Conservation (phyloP, 2,113 vertebrate genomes). For the Siniperca chuatsi region DNA sequence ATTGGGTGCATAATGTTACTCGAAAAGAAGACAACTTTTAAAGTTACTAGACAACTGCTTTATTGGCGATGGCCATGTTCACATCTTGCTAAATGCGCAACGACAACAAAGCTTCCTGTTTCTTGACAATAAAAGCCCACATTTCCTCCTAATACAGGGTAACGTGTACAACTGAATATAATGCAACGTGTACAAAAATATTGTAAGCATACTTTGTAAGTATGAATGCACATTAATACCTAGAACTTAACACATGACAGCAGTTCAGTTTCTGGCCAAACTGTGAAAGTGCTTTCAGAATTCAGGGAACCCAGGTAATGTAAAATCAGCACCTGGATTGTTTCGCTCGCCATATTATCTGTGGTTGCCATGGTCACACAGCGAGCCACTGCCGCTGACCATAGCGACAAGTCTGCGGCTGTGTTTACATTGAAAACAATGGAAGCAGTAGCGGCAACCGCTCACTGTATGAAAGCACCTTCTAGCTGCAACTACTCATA, state of each 20-base stretch:
- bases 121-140: background rate
- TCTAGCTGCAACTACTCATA: background rate
- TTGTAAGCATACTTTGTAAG: too few relatives aligned
- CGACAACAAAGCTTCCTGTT: background rate
- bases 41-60: background rate
- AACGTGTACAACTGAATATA: background rate
- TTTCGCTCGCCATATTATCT: background rate
- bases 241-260: background rate
- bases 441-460: background rate
- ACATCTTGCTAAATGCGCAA: background rate
- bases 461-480: background rate
- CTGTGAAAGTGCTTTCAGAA: background rate
- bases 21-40: background rate
- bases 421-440: conserved; percentile 1
- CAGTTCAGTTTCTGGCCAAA: background rate
- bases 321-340: background rate
- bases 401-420: background rate
- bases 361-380: background rate
- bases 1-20: background rate
- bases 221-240: background rate
- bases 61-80: background rate
- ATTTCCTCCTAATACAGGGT: background rate
- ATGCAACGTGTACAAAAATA: background rate
- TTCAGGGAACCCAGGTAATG: background rate
- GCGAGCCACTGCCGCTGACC: background rate